Base-by-base conservation (phyloP, 2,888 invertebrate species). In the Sceliomorpha sp. region DNA sequence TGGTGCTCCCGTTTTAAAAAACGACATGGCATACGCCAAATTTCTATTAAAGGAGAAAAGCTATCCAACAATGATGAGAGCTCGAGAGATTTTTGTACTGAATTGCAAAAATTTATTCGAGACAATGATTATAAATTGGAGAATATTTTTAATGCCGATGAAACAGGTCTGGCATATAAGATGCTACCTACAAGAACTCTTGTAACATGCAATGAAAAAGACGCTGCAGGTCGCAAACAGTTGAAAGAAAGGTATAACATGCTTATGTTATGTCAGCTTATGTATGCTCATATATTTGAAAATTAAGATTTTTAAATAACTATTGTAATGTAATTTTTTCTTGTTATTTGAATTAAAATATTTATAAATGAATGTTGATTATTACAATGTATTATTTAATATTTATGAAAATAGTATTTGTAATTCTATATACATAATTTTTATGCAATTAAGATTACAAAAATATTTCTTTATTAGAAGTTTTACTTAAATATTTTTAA, bases 121-220 rank as follows among this genome's bases (percentile, higher is more conserved):
- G 12, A 14, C 4, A 26, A 37, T 15, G 12, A n/a, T 10, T 50
- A 50, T 14, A 50, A 36, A 27, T 7, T 5, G 8, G 20, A 50
- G 2, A 50, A 50, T 7, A 27, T 50, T 20, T 50, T 8, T n/a
- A 50, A 50, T 27, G 48, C 36, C 3, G 48, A 37, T 13, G 37
- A 50, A 10, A 50, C 48, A 1, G 48, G 48, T 1, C 37, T 50
- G 1, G 48, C 14, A 0, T 50, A 37, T n/a, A 50, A 34, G 13
- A 15, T 13, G 20, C 8, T 50, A 15, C 48, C 27, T 6, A 36
- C 26, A n/a, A 34, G 27, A 50, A 50, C 36, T 5, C n/a, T 50
- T 8, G 48, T 13, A 7, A 8, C 10, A 5, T 13, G 13, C 1
- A 9, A 26, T 7, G 37, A 27, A 42, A 26, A 27, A 8, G 42